These are phyloP conservation scores for Alauda arvensis DNA, from an alignment of 2,797 vertebrate species.

Conservation along the genomic window DNA sequence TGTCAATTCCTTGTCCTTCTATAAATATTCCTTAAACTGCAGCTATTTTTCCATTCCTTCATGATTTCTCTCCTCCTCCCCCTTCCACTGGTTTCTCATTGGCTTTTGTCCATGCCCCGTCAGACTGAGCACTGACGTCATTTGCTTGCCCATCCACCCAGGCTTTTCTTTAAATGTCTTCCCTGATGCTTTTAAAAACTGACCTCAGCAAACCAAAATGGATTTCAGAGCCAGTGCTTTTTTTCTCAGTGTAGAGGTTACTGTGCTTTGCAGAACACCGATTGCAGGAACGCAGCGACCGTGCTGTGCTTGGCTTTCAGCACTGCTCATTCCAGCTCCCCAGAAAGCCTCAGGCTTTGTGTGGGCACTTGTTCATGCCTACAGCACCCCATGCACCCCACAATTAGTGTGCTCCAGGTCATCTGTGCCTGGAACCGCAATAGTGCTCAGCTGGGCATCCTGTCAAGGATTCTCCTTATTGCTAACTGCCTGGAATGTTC, in stretches of 20 bases:
- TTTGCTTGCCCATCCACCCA: neutral
- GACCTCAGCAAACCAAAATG: neutral
- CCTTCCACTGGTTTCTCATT: neutral
- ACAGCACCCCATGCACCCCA: neutral
- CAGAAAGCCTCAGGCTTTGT: neutral
- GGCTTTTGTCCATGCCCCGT: neutral
- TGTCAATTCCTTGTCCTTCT: neutral
- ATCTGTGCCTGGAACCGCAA: neutral
- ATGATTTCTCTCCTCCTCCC: neutral
- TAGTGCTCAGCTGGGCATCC: neutral
- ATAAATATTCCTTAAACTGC: neutral
- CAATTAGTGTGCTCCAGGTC: rapidly evolving
- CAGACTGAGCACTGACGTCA: neutral
- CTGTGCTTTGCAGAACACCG: rapidly evolving
- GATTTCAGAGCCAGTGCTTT: neutral
- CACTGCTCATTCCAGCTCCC: neutral
- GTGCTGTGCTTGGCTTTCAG: rapidly evolving
- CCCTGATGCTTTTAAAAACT: neutral
- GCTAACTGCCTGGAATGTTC: neutral
- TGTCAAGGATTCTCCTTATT: neutral
- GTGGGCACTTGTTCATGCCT: rapidly evolving
- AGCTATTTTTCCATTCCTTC: neutral
- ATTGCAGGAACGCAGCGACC: rapidly evolving
- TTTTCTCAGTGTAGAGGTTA: neutral
- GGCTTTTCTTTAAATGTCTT: neutral